Conservation (phyloP, 2,888 invertebrate species). For the Cyrtodaria siliqua region DNA sequence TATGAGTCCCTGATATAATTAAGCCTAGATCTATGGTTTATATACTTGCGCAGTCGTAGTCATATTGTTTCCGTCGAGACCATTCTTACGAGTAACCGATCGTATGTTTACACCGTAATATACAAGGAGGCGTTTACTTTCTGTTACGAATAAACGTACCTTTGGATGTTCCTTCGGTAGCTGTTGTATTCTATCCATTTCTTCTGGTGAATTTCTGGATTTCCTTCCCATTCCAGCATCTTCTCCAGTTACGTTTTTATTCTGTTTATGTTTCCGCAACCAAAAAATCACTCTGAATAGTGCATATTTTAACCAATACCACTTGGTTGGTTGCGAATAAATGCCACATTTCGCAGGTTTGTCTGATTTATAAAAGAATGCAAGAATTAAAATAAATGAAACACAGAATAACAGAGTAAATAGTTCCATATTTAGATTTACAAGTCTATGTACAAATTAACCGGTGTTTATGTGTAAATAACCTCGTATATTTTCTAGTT, state of each 20-base stretch:
- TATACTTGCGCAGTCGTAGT: no score
- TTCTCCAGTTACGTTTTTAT: slow-evolving; percentile 84
- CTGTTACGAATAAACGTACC: slow-evolving; percentile 66
- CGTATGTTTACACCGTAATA: no score
- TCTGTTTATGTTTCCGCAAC: slow-evolving; percentile 86
- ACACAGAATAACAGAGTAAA: slow-evolving; percentile 24
- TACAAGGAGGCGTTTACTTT: no score
- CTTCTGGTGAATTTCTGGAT: slow-evolving; percentile 87
- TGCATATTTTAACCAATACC: slow-evolving; percentile 89
- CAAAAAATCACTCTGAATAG: slow-evolving; percentile 88
- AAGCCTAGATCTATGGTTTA: no score
- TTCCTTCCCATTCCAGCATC: slow-evolving; percentile 85
- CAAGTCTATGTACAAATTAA: neutral
- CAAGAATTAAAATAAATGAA: slow-evolving; percentile 26
- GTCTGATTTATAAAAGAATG: slow-evolving; percentile 60
- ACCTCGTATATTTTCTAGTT: neutral
- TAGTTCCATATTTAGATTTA: slow-evolving; percentile 47
- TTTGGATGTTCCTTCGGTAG: slow-evolving; percentile 88
- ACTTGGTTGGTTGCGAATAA: slow-evolving; percentile 89
- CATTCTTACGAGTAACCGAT: no score
- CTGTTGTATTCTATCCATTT: slow-evolving; percentile 89
- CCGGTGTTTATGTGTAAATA: slow-evolving; percentile 1
- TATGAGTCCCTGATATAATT: no score
- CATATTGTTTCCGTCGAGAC: no score
- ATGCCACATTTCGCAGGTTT: slow-evolving; percentile 88